Evolutionary conservation across 2,888 invertebrate species (phyloP).

Genomic region (Agriotes lineatus): DNA sequence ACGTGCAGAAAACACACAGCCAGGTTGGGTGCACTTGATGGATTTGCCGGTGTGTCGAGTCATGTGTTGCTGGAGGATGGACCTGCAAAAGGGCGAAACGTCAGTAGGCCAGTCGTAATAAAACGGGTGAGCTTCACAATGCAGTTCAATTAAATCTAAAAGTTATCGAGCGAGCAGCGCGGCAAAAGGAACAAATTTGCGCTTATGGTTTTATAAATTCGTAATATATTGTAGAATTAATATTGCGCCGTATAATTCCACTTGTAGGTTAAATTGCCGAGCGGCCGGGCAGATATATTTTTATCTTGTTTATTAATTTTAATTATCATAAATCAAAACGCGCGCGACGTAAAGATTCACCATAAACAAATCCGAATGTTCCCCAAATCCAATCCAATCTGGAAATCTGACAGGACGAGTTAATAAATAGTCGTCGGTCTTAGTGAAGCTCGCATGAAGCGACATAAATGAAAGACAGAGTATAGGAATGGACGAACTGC

Average conservation of each 20-base stretch:
- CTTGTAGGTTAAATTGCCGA: slow-evolving; percentile 33
- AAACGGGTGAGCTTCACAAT: no score
- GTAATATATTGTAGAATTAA: slow-evolving; percentile 32
- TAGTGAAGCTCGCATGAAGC: slow-evolving; percentile 44
- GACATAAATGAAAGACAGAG: slow-evolving; percentile 45
- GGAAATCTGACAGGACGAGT: slow-evolving; percentile 52
- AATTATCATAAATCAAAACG: slow-evolving; percentile 54
- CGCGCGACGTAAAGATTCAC: slow-evolving; percentile 51
- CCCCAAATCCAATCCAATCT: slow-evolving; percentile 53
- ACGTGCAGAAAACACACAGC: slow-evolving; percentile 71
- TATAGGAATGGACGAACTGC: slow-evolving; percentile 41
- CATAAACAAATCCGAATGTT: slow-evolving; percentile 53
- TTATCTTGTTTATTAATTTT: slow-evolving; percentile 51
- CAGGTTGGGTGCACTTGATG: slow-evolving; percentile 69
- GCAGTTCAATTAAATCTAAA: no score
- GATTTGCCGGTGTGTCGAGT: slow-evolving; percentile 70
- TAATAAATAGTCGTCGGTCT: slow-evolving; percentile 53
- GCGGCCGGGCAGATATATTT: slow-evolving; percentile 37
- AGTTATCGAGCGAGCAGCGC: no score
- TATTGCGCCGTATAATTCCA: slow-evolving; percentile 30
- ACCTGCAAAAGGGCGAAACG: slow-evolving; percentile 69
- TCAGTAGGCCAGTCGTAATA: not conserved
- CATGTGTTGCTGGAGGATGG: slow-evolving; percentile 72
- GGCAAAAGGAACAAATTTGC: slow-evolving; percentile 4
- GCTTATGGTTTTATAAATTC: slow-evolving; percentile 18